Evolutionary conservation across 2,797 vertebrate species (phyloP), one percentile per base, ranked within the genome.

Genomic region (Cynopterus sphinx): DNA sequence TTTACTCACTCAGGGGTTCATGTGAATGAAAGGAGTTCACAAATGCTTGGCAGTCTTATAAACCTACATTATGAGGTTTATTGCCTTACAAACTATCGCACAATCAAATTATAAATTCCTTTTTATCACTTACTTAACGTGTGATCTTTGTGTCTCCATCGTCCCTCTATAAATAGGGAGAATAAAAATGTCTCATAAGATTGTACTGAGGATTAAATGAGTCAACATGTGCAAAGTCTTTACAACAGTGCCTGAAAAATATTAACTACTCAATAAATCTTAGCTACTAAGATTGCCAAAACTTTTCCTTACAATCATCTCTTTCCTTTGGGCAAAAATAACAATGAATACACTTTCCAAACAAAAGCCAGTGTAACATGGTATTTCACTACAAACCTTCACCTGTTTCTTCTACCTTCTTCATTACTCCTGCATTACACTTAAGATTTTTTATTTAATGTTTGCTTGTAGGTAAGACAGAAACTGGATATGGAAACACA

Each of bases 1-100:
- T 95, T 89, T 95, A 88, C 53, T 93, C 21, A 85, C 11, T 86
- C 39, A 53, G 59, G 71, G 61, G n/a, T 68, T 91, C 22, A n/a
- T 12, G 19, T 28, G 87, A 82, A 94, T 49, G 61, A 91, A 90
- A 87, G 24, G 65, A 91, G 91, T 82, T 93, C 57, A 65, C 68
- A 93, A 96, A 91, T 33, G 43, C 11, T n/a, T 75, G 57, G 39
- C 1, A 49, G 21, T 82, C 28, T 85, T 91, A 9, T 57, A 93
- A 91, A 92, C 26, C 36, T 73, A 77, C 6, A 70, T 16, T 63
- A 11, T 17, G 49, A 86, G 39, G 39, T 85, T 75, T 91, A 74
- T 46, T 90, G 83, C 26, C 49, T 86, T 90, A 82, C 0, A 96
- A 11, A 17, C 41, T 68, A 59, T 53, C 68, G 43, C 49, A 39